These are phyloP conservation scores for Trogon melanurus DNA, from an alignment of 2,113 vertebrate species.

Conservation along the genomic window DNA sequence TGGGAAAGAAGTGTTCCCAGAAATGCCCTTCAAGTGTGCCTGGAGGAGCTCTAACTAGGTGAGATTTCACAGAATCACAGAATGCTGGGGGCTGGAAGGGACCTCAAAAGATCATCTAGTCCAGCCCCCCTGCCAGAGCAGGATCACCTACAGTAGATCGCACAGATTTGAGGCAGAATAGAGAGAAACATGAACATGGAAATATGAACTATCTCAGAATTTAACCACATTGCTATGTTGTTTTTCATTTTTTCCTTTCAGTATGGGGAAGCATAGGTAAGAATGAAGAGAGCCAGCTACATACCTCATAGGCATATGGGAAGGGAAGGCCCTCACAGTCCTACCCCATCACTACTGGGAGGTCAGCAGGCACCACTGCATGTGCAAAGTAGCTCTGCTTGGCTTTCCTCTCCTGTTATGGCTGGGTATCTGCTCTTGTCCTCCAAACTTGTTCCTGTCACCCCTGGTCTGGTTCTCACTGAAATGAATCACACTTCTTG, in stretches of 20 bases:
- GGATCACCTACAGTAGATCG: too few species aligned
- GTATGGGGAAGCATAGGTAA: background rate
- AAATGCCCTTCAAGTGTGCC: background rate
- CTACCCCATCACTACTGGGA: background rate
- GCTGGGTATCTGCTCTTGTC: background rate
- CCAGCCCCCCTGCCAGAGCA: too few species aligned
- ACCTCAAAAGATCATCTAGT: too few species aligned
- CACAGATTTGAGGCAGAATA: background rate
- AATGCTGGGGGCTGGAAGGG: too few species aligned
- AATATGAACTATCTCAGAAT: background rate
- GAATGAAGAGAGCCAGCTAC: background rate
- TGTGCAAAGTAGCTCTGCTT: background rate
- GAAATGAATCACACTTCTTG: conserved; percentile 43
- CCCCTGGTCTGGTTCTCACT: background rate
- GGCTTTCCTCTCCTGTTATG: background rate
- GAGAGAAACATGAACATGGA: background rate
- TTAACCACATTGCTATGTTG: background rate
- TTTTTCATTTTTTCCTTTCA: background rate
- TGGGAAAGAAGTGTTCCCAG: background rate
- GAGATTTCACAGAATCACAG: too few species aligned
- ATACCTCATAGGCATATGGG: background rate
- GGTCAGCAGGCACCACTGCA: fast-evolving
- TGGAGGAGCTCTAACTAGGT: background rate
- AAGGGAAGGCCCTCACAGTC: background rate
- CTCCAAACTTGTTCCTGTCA: background rate